phyloP scores from a whole-genome alignment of 2,113 vertebrate species.

The Atractosteus spatula region DNA sequence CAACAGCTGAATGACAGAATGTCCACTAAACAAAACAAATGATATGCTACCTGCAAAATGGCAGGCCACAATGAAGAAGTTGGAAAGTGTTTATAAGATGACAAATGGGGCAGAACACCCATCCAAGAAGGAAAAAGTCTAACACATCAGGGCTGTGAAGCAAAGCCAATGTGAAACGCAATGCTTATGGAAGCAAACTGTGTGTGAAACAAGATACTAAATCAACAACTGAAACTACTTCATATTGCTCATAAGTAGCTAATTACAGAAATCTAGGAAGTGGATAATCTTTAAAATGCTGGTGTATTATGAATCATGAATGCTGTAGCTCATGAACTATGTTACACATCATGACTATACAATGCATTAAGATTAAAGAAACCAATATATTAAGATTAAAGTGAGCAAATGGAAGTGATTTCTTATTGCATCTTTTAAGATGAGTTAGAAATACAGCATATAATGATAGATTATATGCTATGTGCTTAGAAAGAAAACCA shows the following conservation, averaged over 20 bases:
- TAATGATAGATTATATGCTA: too few relatives aligned
- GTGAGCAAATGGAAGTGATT: too few relatives aligned
- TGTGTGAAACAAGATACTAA: neutral
- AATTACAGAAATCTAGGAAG: too few relatives aligned
- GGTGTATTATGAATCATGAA: too few relatives aligned
- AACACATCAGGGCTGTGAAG: neutral
- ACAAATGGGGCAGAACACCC: conserved; percentile 22
- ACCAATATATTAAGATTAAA: too few relatives aligned
- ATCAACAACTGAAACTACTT: neutral
- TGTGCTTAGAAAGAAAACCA: too few relatives aligned
- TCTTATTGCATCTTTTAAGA: too few relatives aligned
- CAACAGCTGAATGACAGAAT: conserved; percentile 18
- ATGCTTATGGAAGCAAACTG: neutral
- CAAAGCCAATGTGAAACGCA: neutral
- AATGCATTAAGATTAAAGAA: too few relatives aligned
- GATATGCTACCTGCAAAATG: neutral
- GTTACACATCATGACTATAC: too few relatives aligned
- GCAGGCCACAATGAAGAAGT: conserved; percentile 9
- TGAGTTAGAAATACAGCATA: too few relatives aligned
- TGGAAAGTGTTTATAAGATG: conserved; percentile 6
- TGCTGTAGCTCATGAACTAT: too few relatives aligned
- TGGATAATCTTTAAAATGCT: too few relatives aligned
- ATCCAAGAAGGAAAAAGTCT: conserved; percentile 1
- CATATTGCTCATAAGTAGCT: neutral
- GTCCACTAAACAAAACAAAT: conserved; percentile 23